Conservation (phyloP, 2,113 vertebrate species). For the Heliornis fulica region DNA sequence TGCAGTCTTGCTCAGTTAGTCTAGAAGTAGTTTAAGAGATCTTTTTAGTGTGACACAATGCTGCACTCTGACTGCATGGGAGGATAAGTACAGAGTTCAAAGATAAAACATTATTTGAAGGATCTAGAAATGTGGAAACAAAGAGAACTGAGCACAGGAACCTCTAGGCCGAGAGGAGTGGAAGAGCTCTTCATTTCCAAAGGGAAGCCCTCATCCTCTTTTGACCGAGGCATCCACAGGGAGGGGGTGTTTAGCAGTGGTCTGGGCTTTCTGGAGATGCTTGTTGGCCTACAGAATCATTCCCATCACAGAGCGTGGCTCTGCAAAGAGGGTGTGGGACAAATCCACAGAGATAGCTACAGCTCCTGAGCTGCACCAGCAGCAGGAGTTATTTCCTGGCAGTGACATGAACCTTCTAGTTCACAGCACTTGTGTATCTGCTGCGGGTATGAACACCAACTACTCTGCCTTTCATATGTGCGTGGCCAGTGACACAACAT, state of each 20-base stretch:
- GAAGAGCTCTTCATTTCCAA: background rate
- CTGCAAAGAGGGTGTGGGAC: fast-evolving
- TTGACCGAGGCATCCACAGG: background rate
- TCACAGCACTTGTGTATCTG: background rate
- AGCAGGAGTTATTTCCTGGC: background rate
- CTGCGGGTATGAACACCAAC: background rate
- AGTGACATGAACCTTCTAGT: background rate
- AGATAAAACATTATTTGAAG: background rate
- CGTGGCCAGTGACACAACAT: background rate
- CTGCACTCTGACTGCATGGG: background rate
- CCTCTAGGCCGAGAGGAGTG: background rate
- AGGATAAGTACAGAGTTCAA: background rate
- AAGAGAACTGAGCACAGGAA: background rate
- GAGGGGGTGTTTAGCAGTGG: fast-evolving
- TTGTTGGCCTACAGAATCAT: background rate
- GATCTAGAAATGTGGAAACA: background rate
- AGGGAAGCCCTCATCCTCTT: background rate
- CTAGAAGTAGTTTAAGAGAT: background rate
- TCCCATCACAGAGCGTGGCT: background rate
- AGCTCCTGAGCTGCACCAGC: background rate
- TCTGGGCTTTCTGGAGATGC: background rate
- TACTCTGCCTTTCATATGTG: background rate
- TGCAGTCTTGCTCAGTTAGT: background rate
- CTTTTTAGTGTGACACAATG: background rate
- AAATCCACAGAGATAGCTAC: fast-evolving